These are phyloP conservation scores for Poeciliopsis infans DNA, from an alignment of 2,797 vertebrate species.

Conservation along the genomic window DNA sequence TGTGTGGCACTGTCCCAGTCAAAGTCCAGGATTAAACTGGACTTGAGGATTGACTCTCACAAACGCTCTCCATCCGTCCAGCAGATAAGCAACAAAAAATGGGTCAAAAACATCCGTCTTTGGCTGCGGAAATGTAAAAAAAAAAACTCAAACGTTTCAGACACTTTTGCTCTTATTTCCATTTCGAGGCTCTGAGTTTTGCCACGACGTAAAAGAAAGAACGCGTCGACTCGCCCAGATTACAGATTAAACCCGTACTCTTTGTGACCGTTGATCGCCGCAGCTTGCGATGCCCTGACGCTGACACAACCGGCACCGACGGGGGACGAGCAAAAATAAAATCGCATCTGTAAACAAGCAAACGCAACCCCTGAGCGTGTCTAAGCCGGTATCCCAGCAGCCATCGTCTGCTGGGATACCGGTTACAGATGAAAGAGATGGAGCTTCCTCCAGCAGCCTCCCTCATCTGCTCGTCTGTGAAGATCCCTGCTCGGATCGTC, in stretches of 20 bases:
- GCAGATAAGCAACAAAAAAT: not conserved
- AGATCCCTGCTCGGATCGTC: conserved; percentile 64
- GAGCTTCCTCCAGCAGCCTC: conserved; percentile 8
- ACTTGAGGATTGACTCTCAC: not conserved
- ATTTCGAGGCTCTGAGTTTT: not conserved
- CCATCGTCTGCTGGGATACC: conserved; percentile 26
- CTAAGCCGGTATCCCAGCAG: conserved; percentile 36
- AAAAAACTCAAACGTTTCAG: not conserved
- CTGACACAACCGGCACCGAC: conserved; percentile 18
- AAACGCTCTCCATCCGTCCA: not conserved
- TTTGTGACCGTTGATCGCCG: not conserved
- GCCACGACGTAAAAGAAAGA: not conserved
- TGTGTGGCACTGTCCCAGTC: no score
- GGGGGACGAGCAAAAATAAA: not conserved
- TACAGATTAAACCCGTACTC: conserved; percentile 17
- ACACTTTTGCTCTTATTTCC: not conserved
- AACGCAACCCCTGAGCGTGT: conserved; percentile 33
- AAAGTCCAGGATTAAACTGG: no score
- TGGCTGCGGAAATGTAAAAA: not conserved
- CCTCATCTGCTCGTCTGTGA: conserved; percentile 31
- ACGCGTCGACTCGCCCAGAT: conserved; percentile 28
- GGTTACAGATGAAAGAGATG: conserved; percentile 56
- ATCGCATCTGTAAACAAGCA: conserved; percentile 33
- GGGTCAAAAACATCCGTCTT: not conserved
- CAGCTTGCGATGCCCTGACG: conserved; percentile 1